A percentile compares a stretch with the other conserved stretches of the same genome.
Evolutionary conservation across 2,888 invertebrate genomes (phyloP).

Genomic region (Pycnomerus fuliginosus): DNA sequence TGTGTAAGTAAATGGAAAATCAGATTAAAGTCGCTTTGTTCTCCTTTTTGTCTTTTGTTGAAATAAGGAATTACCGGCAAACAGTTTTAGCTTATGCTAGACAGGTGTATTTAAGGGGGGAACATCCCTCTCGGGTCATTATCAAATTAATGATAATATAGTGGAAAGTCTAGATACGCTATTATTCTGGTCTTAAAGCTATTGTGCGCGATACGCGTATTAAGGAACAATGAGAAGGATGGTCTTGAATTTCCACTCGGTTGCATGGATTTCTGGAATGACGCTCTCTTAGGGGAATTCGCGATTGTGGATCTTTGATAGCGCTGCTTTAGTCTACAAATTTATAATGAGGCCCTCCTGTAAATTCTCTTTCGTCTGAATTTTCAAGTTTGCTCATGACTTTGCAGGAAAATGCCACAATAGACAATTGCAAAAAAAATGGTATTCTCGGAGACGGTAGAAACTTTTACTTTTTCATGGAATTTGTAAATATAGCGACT

Average conservation of each 20-base stretch:
- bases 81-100: slow-evolving; percentile 13
- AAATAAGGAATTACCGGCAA: slow-evolving; percentile 17
- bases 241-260: slow-evolving; percentile 29
- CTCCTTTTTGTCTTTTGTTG: slow-evolving; percentile 15
- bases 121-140: slow-evolving; percentile 25
- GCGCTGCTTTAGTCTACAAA: slow-evolving; percentile 25
- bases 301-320: slow-evolving; percentile 27
- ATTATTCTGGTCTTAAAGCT: slow-evolving; percentile 23
- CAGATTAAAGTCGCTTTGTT: slow-evolving; percentile 18
- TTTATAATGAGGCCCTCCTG: slow-evolving; percentile 24
- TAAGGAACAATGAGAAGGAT: slow-evolving; percentile 31
- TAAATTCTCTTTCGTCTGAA: no score
- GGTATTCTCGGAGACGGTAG: no score
- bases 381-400: no score
- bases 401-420: no score
- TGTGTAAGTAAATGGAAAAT: slow-evolving; percentile 16
- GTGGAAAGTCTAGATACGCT: slow-evolving; percentile 19
- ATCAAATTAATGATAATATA: slow-evolving; percentile 33
- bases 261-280: slow-evolving; percentile 20
- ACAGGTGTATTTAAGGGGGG: slow-evolving; percentile 26
- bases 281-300: slow-evolving; percentile 18
- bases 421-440: no score
- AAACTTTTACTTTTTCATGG: no score
- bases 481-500: no score
- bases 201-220: slow-evolving; percentile 29